Conservation (phyloP, 2,113 vertebrate genomes). For the Climacteris rufus region DNA sequence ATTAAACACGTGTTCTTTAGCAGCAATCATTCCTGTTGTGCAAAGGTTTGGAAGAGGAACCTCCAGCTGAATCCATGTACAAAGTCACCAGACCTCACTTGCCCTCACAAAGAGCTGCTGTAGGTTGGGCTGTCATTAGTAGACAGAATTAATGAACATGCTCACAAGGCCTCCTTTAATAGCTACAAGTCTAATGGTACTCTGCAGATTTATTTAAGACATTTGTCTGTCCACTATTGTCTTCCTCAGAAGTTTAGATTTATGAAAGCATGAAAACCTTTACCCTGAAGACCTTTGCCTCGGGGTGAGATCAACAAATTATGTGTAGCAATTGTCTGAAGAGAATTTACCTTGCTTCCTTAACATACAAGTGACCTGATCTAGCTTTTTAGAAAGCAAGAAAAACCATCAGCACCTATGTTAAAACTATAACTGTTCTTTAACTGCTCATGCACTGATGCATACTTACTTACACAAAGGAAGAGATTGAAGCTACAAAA, state of each 20-base stretch:
- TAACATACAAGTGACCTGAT: neutral
- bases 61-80: neutral
- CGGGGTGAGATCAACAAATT: neutral
- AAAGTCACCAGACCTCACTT: neutral
- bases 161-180: neutral
- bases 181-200: neutral
- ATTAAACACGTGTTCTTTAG: neutral
- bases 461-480: neutral
- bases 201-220: neutral
- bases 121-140: neutral
- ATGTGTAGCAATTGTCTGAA: neutral
- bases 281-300: neutral
- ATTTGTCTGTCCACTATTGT: neutral
- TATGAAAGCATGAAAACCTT: neutral
- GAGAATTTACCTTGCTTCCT: neutral
- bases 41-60: neutral
- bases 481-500: neutral
- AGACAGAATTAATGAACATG: neutral
- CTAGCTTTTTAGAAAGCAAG: neutral
- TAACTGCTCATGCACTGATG: neutral
- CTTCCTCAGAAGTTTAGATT: neutral
- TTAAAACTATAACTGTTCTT: neutral
- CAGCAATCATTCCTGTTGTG: neutral
- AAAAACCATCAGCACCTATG: neutral
- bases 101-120: neutral